Base-by-base conservation (phyloP, 2,888 invertebrate genomes). In the Ptycholaimellus sp. region DNA sequence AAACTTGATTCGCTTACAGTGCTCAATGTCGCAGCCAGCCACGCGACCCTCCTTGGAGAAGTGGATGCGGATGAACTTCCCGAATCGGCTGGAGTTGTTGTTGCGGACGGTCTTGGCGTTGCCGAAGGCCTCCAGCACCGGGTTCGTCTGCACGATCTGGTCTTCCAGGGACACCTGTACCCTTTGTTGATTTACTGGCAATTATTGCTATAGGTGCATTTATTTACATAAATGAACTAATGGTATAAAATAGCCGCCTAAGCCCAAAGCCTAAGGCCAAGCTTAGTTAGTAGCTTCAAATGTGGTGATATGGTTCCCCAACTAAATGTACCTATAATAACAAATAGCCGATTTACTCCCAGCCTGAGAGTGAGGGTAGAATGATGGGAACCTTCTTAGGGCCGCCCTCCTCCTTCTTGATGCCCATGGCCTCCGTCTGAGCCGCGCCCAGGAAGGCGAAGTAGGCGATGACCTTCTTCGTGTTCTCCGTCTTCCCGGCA, bases 51-150 rank as follows among this genome's bases (percentile, higher is more conserved):
- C 76, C 51, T 83, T 80, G 51, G 87, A 87, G 70, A 96, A 96
- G 68, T 96, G 93, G 66, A 96, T 96, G 75, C 93, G 83, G 72
- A 96, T 93, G 76, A 96, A 96, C 78, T 96, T 96, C 76, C 85
- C 90, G 80, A 93, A 93, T 75, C 93, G 85, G 52, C 93, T 93
- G 47, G 90, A 93, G 79, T 93, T 93, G 70, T 93, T 93, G 70
- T 96, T 96, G 77, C 93, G 82, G 67, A 83, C 83, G 62, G 87
- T 87, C 76, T 87, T 87, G 64, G 87, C 87, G 74, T 87, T 87
- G 79, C 87, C 87, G 66, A 87, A 87, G 59, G 87, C 85, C 72
- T 87, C 87, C 70, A 87, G 79, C 54, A 87, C 85, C 56, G 87
- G 87, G 70, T 93, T 96, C 68, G 90, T 90, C 44, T 93, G 90